These are phyloP conservation scores for Hydrozoanthus gracilis DNA, from an alignment of 92 coral and sea anemone genomes.

Conservation along the genomic window DNA sequence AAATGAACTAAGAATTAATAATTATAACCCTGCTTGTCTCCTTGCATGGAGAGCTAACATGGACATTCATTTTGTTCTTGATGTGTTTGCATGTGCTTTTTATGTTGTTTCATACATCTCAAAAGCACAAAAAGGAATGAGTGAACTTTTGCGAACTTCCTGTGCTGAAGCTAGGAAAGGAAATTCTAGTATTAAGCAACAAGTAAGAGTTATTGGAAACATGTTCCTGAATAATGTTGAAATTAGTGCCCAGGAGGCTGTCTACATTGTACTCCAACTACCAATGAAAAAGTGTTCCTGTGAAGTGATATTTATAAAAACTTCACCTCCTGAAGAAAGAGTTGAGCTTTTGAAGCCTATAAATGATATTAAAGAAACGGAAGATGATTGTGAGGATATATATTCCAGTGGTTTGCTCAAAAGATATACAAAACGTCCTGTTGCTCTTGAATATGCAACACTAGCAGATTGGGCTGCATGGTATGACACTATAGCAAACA, in stretches of 20 bases:
- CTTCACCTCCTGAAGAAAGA: conserved; percentile 59
- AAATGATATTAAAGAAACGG: conserved; percentile 55
- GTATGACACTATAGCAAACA: conserved; percentile 55
- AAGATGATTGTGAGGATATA: conserved; percentile 62
- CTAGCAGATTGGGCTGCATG: conserved; percentile 23
- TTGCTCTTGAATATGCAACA: conserved; percentile 47
- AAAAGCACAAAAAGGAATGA: conserved; percentile 79
- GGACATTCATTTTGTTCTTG: conserved; percentile 61
- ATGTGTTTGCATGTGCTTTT: conserved; percentile 75
- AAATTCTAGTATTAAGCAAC: no score
- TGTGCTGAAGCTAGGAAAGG: conserved; percentile 70
- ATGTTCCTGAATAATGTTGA: not conserved
- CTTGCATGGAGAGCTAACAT: conserved; percentile 47
- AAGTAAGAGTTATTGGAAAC: conserved; percentile 33
- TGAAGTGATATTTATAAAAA: conserved; percentile 47
- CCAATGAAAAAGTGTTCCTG: conserved; percentile 62
- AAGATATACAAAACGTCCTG: conserved; percentile 49
- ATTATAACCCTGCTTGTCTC: conserved; percentile 27
- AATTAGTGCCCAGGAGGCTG: conserved; percentile 62
- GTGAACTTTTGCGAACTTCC: conserved; percentile 65
- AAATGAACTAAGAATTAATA: not conserved
- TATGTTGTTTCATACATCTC: conserved; percentile 68
- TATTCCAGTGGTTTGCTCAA: conserved; percentile 59
- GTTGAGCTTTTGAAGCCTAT: not conserved
- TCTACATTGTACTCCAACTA: conserved; percentile 56